Conservation (phyloP, 2,113 vertebrate species). For the Ceyx cyanopectus region DNA sequence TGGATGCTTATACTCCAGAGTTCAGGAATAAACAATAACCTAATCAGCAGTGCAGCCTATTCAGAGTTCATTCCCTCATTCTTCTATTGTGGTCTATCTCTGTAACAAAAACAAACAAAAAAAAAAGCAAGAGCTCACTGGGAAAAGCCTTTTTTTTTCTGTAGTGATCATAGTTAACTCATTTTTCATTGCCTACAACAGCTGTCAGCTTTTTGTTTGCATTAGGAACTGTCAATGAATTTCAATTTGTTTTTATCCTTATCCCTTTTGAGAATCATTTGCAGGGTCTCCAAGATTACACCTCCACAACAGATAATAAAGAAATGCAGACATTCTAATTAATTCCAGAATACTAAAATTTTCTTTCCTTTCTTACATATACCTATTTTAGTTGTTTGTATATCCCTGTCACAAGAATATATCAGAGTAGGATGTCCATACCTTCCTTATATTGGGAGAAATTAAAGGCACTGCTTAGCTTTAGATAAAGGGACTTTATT, state of each 20-base stretch:
- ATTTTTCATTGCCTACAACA: neutral
- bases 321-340: neutral
- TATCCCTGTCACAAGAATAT: neutral
- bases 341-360: neutral
- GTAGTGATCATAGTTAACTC: neutral
- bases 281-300: neutral
- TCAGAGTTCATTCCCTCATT: neutral
- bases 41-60: neutral
- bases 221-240: neutral
- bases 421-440: neutral
- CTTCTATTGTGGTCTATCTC: neutral
- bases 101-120: neutral
- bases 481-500: neutral
- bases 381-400: neutral
- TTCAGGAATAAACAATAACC: neutral
- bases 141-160: neutral
- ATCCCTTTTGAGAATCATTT: neutral
- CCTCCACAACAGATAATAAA: neutral
- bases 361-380: neutral
- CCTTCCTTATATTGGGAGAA: neutral
- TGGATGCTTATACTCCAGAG: neutral
- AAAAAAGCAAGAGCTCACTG: neutral
- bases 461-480: neutral
- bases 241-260: neutral
- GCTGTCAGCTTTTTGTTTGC: neutral